A percentile compares a stretch with the other conserved stretches of the same genome.
Conservation (phyloP, 2,113 vertebrate genomes). For the Crypturellus undulatus region DNA sequence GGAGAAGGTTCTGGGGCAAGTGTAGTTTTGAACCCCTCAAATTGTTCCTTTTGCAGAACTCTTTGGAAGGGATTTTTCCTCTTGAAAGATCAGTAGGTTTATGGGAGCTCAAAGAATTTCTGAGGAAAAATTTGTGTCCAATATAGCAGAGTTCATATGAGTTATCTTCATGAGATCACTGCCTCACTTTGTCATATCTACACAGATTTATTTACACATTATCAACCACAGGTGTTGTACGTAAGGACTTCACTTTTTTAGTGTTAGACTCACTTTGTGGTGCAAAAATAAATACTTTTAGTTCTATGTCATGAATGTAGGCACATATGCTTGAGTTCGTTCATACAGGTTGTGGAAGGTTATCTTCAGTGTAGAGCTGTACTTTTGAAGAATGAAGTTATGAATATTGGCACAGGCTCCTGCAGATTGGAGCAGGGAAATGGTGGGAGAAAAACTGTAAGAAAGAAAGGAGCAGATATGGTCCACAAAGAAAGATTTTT, state of each 20-base stretch:
- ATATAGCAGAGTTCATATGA: accelerated
- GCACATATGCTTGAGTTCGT: conserved; percentile 46
- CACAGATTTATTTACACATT: neutral
- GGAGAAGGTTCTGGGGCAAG: neutral
- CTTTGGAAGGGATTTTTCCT: neutral
- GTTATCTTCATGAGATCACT: neutral
- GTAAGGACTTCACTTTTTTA: conserved; percentile 9
- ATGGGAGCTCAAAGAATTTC: neutral
- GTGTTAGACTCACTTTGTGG: neutral
- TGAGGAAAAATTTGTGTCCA: neutral
- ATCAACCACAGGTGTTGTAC: neutral
- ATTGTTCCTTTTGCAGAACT: accelerated
- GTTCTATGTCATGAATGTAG: conserved; percentile 3
- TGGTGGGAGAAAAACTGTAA: neutral
- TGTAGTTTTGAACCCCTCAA: neutral
- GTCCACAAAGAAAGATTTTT: conserved; percentile 10
- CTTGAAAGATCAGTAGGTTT: neutral
- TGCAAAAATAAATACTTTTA: conserved; percentile 52
- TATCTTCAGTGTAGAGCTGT: neutral
- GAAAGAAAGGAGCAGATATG: conserved; percentile 35
- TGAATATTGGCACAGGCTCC: conserved; percentile 47
- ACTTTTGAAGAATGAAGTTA: conserved; percentile 45
- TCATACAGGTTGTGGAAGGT: conserved; percentile 42
- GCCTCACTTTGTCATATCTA: neutral
- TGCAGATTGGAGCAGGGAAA: neutral